These are phyloP conservation scores for Ameiurus melas DNA, from an alignment of 2,113 vertebrate species.

Conservation along the genomic window DNA sequence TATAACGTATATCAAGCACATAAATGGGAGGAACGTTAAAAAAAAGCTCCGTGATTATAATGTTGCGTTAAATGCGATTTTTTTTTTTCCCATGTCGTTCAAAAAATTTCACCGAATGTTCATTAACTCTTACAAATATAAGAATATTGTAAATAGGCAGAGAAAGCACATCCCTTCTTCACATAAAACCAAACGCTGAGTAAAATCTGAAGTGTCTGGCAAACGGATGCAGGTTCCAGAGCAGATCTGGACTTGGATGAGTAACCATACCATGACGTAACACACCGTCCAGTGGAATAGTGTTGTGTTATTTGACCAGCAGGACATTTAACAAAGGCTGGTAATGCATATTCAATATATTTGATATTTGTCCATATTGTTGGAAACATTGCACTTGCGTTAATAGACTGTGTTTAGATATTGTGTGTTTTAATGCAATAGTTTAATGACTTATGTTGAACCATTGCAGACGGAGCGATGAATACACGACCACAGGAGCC, in stretches of 20 bases:
- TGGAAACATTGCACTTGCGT: background rate
- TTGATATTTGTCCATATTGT: background rate
- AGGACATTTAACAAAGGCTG: background rate
- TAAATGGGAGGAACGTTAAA: background rate
- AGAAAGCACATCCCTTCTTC: background rate
- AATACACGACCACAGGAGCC: slow-evolving; percentile 60
- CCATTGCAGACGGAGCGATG: slow-evolving; percentile 51
- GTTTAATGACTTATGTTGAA: background rate
- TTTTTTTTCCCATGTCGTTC: background rate
- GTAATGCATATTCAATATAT: background rate
- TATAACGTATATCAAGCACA: background rate
- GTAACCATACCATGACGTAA: background rate
- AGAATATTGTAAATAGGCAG: background rate
- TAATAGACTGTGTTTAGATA: background rate
- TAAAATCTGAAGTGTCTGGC: too few species aligned
- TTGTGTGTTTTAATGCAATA: background rate
- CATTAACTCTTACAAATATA: background rate
- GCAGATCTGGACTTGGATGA: background rate
- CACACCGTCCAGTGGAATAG: background rate
- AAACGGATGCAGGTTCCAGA: too few species aligned
- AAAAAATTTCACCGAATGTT: background rate
- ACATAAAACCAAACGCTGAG: too few species aligned
- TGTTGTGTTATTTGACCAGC: background rate
- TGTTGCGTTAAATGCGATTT: background rate
- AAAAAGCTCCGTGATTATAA: background rate